phyloP scores from a whole-genome alignment of 2,888 invertebrate genomes.

The Petrophora chlorosata region DNA sequence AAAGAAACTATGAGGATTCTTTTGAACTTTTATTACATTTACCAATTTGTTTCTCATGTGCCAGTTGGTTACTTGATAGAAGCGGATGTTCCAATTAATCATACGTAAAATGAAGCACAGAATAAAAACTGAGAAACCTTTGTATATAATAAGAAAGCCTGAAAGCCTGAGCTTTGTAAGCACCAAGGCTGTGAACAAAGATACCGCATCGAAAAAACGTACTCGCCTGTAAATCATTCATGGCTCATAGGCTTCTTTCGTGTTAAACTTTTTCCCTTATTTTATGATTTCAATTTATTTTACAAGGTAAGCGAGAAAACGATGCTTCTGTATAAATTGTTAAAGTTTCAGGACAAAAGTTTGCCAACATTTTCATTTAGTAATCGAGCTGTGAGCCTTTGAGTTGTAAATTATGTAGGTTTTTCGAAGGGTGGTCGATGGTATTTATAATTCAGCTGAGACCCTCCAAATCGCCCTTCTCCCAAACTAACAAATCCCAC shows the following conservation, averaged over 20 bases:
- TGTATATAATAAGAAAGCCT: too few relatives aligned
- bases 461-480: slow-evolving; percentile 16
- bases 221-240: slow-evolving; percentile 43
- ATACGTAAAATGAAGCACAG: too few relatives aligned
- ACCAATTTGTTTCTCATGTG: too few relatives aligned
- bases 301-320: slow-evolving; percentile 22
- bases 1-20: too few relatives aligned
- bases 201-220: not conserved
- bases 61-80: too few relatives aligned
- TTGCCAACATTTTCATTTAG: slow-evolving; percentile 10
- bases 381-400: slow-evolving; percentile 10
- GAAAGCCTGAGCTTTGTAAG: too few relatives aligned
- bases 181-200: too few relatives aligned
- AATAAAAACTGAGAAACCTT: too few relatives aligned
- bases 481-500: slow-evolving; percentile 7
- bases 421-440: slow-evolving; percentile 4
- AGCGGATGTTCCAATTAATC: too few relatives aligned
- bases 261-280: slow-evolving; percentile 33
- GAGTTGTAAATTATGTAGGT: slow-evolving; percentile 20
- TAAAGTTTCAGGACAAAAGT: slow-evolving; percentile 25
- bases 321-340: slow-evolving; percentile 34
- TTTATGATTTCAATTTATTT: slow-evolving; percentile 37
- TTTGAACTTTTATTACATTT: too few relatives aligned
- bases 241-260: slow-evolving; percentile 31
- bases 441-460: slow-evolving; percentile 35